Base-by-base conservation (phyloP, 2,888 invertebrate species). In the Xestia sexstrigata region DNA sequence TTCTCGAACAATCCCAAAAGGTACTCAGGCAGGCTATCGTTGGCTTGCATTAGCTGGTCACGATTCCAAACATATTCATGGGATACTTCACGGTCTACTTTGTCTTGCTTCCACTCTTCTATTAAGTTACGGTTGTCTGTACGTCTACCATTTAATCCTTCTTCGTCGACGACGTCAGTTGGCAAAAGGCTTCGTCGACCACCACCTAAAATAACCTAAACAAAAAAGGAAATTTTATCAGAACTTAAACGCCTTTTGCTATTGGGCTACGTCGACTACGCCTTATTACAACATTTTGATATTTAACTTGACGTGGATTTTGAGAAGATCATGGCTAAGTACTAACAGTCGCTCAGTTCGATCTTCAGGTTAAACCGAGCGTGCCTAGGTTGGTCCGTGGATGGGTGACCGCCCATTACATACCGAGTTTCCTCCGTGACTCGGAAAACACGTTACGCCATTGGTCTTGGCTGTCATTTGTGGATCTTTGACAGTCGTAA, bases 191-290 rank as follows among this genome's bases (percentile, higher is more conserved):
- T 97, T 9, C 94, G 93, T 49, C 98, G 95, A 1, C 98, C 98
- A 0, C 98, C 98, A 0, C 98, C 98, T 77, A 98, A 92, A 66
- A 98, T 97, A 0, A 98, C 97, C 97, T 97, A 20, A 58, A 68
- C 0, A 23, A n/a, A n/a, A 42, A 35, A 4, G 39, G 17, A 23
- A 35, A 20, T 62, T 30, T 60, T 60, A 49, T 8, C 49, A 26
- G 58, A 45, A 45, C 45, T 45, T 45, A 35, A 35, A 35, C 35
- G 35, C 35, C 35, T 35, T 2, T 35, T 35, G 1, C 2, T 35
- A 35, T 35, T 35, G 35, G 35, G 35, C 35, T 35, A 35, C 35
- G 35, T 35, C 35, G 35, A 35, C 35, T 35, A 35, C 35, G 35
- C 35, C 35, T 35, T 35, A 35, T 35, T 35, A 35, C 35, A 35